These are phyloP conservation scores for Nesogale talazaci DNA, from an alignment of 2,113 vertebrate species.

Conservation along the genomic window DNA sequence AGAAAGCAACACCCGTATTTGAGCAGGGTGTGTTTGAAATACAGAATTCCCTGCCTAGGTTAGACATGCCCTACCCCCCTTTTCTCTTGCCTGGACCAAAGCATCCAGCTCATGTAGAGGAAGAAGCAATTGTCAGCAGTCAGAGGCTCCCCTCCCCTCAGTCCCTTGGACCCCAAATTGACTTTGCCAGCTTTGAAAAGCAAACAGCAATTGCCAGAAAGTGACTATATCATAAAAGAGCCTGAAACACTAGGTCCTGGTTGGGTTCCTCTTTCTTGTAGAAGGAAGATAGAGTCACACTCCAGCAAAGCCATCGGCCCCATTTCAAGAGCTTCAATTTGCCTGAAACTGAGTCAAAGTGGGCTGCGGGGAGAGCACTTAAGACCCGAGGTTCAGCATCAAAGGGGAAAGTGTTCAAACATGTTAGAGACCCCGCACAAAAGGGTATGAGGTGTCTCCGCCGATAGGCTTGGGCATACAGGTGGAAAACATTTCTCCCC, in stretches of 20 bases:
- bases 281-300: slow-evolving; percentile 78
- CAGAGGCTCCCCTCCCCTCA: slow-evolving; percentile 73
- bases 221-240: slow-evolving; percentile 81
- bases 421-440: slow-evolving; percentile 66
- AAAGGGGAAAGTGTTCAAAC: slow-evolving; percentile 78
- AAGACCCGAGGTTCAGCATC: slow-evolving; percentile 77
- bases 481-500: slow-evolving; percentile 82
- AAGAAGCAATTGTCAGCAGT: slow-evolving; percentile 72
- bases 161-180: slow-evolving; percentile 72
- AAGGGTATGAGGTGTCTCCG: slow-evolving; percentile 75
- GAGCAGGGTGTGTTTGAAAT: slow-evolving; percentile 27
- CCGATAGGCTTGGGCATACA: slow-evolving; percentile 75
- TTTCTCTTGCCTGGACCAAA: slow-evolving; percentile 70
- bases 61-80: slow-evolving; percentile 15
- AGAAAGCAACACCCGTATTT: slow-evolving; percentile 7
- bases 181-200: slow-evolving; percentile 77
- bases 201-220: slow-evolving; percentile 82
- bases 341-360: slow-evolving; percentile 77
- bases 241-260: slow-evolving; percentile 77
- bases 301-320: slow-evolving; percentile 64
- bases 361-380: slow-evolving; percentile 72
- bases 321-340: slow-evolving; percentile 78
- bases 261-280: slow-evolving; percentile 76
- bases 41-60: slow-evolving; percentile 19
- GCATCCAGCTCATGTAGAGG: slow-evolving; percentile 68